Base-by-base conservation (phyloP, 23 tunicate species). In the Trididemnum clinides region DNA sequence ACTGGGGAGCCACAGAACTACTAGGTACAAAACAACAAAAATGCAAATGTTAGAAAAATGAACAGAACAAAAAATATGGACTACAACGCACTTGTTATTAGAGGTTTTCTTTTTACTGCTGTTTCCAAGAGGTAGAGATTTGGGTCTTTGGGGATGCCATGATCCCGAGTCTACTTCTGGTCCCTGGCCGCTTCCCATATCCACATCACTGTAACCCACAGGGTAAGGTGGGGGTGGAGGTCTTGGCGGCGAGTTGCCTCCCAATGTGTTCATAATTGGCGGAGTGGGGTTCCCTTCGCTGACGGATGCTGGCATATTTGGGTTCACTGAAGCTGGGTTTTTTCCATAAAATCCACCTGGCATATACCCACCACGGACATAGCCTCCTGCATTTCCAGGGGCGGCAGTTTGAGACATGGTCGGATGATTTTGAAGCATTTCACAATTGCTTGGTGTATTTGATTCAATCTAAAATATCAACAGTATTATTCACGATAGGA, bases 101-200 rank as follows among this genome's bases (percentile, higher is more conserved):
- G 22, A 10, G 12, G 28, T 10, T 23, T 73, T 73, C 81, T 91
- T 91, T 33, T 82, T 85, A 63, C 88, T 81, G 23, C 72, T 28
- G 23, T 91, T 85, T 4, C 96, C 96, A 74, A 91, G 80, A 19
- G 96, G 72, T 51, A 91, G 64, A 2, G 90, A 86, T 33, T 91
- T 91, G 66, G 96, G 96, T 5, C 96, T 39, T 33, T 82, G 90
- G 20, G 90, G 88, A 4, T 73, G 57, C 73, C 88, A 59, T 1
- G 74, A 33, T 23, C 26, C 32, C 4, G 4, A 38, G 36, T 78
- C 83, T 22, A 23, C 54, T 23, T 85, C 88, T 4, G 28, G 33
- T 20, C 33, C 28, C 34, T 33, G 50, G 4, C 28, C 39, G 18
- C 19, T 20, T 1, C 31, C 4, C 2, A 26, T 59, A 34, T 74